phyloP scores from a whole-genome alignment of 92 coral and sea anemone species.

The Actinernus sp. region DNA sequence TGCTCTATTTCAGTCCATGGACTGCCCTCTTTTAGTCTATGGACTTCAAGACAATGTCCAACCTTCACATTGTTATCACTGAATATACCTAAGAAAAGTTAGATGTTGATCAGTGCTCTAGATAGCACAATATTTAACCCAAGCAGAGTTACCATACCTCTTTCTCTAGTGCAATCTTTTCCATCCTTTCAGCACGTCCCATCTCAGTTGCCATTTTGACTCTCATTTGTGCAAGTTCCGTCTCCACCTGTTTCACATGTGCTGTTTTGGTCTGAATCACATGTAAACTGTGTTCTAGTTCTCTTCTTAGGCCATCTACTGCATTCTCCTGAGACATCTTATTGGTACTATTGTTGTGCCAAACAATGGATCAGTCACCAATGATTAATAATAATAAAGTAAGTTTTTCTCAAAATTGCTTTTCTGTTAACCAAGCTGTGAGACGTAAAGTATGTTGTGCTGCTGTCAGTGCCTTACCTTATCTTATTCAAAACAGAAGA shows the following conservation, averaged over 20 bases:
- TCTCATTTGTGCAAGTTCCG: conserved; percentile 38
- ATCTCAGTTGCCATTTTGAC: conserved; percentile 61
- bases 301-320: conserved; percentile 72
- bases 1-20: no score
- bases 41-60: no score
- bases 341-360: not conserved
- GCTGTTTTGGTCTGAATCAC: conserved; percentile 73
- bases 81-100: no score
- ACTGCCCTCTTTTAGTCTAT: no score
- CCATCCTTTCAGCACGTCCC: conserved; percentile 69
- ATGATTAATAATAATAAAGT: not conserved
- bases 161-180: conserved; percentile 75
- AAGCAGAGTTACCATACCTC: no score
- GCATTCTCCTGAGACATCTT: conserved; percentile 50
- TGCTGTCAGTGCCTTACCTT: no score
- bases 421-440: no score
- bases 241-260: conserved; percentile 65
- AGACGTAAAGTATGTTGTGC: no score
- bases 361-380: not conserved
- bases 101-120: no score
- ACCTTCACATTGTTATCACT: no score
- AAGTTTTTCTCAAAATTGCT: not conserved
- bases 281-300: conserved; percentile 76
- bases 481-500: no score
- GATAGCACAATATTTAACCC: no score